Percentiles rank a stretch among this genome's conserved stretches.
These are phyloP conservation scores for Megastigmus dorsalis DNA, from an alignment of 2,888 invertebrate species.

Conservation along the genomic window DNA sequence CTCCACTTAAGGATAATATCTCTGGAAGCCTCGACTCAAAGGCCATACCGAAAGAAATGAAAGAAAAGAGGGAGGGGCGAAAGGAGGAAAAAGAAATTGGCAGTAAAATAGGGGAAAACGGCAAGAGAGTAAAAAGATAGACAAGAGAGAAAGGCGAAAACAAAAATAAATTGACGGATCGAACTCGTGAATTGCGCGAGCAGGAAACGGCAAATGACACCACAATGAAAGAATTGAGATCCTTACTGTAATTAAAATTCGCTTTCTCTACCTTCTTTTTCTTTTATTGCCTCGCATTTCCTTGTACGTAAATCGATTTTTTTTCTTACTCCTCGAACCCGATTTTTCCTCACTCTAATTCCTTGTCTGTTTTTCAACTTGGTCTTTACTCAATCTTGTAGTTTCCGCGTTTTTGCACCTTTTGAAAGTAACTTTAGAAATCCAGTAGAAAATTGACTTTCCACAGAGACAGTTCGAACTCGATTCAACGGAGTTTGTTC, in stretches of 20 bases:
- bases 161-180: too few relatives aligned
- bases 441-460: too few relatives aligned
- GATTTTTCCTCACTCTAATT: too few relatives aligned
- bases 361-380: too few relatives aligned
- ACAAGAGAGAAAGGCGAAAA: too few relatives aligned
- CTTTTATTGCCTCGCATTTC: neutral
- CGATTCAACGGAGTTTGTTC: too few relatives aligned
- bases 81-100: neutral
- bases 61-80: neutral
- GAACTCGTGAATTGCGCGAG: slow-evolving; percentile 1
- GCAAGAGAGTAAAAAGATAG: too few relatives aligned
- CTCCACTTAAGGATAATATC: slow-evolving; percentile 47
- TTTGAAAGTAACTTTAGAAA: too few relatives aligned
- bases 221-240: neutral
- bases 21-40: neutral
- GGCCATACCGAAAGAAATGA: neutral
- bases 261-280: neutral
- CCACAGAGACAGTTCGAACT: too few relatives aligned
- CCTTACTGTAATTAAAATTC: slow-evolving; percentile 20
- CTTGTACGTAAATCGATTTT: neutral
- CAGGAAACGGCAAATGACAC: slow-evolving; percentile 1
- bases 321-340: neutral
- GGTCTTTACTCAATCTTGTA: too few relatives aligned
- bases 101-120: neutral
- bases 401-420: too few relatives aligned